Evolutionary conservation across 2,113 vertebrate species (phyloP).

Genomic region (Aepyceros melampus): DNA sequence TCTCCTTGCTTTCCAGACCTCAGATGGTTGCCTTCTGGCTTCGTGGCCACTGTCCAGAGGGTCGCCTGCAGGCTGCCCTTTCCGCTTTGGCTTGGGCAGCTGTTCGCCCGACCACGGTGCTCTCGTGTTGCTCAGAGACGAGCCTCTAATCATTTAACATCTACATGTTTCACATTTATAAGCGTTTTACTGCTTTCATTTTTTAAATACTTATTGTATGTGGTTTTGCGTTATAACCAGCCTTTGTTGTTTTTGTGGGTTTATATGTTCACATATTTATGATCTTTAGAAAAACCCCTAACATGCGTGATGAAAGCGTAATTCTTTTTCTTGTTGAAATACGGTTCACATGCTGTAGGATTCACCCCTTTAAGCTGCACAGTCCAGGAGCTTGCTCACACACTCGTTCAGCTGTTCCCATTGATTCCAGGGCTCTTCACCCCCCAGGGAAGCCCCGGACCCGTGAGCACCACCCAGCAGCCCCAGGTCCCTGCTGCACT

Average conservation of each 20-base stretch:
- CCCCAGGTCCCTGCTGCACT: background rate
- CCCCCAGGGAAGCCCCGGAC: too few relatives aligned
- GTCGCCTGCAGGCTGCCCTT: background rate
- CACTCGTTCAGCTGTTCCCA: too few relatives aligned
- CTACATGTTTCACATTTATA: background rate
- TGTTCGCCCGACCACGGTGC: accelerated
- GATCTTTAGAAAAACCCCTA: background rate
- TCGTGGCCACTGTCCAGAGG: too few relatives aligned
- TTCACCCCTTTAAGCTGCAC: background rate
- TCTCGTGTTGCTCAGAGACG: accelerated
- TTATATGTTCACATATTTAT: background rate
- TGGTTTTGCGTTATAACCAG: too few relatives aligned
- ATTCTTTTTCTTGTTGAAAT: background rate
- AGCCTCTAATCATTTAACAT: accelerated
- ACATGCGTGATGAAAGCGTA: accelerated
- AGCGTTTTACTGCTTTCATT: background rate
- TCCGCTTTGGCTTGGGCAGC: background rate
- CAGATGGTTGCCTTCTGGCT: accelerated
- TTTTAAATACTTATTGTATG: background rate
- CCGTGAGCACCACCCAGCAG: too few relatives aligned
- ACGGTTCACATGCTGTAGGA: accelerated
- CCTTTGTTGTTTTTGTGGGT: too few relatives aligned
- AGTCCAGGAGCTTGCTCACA: background rate
- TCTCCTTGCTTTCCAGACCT: background rate
- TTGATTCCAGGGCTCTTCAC: too few relatives aligned